Percentiles rank a stretch among this genome's conserved stretches.
These are phyloP conservation scores for Gisinianus flammeolus DNA, from an alignment of 2,888 invertebrate species.

Conservation along the genomic window DNA sequence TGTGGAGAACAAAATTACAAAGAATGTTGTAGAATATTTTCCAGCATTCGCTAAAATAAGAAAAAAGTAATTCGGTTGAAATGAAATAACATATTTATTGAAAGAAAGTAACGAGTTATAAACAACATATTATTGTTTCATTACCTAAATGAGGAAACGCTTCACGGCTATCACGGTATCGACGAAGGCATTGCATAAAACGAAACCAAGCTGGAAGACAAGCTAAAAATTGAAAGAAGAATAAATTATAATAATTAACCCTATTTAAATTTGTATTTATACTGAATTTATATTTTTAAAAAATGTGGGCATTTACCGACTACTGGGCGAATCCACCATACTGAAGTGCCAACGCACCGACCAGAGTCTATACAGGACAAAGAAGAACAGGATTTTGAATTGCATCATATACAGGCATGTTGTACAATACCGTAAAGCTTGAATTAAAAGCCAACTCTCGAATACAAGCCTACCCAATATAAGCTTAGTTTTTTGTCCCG, in stretches of 20 bases:
- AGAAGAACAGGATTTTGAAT: no score
- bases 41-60: slow-evolving; percentile 97
- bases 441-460: neutral
- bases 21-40: slow-evolving; percentile 96
- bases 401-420: neutral
- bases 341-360: slow-evolving; percentile 71
- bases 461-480: neutral
- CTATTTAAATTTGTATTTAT: no score
- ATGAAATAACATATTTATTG: no score
- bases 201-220: slow-evolving; percentile 97
- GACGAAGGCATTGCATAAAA: slow-evolving; percentile 87
- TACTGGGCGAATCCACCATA: slow-evolving; percentile 78
- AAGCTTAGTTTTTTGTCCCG: no score
- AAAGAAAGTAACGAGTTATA: no score
- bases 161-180: slow-evolving; percentile 92
- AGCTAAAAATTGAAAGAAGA: no score
- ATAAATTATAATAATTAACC: no score
- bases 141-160: slow-evolving; percentile 94
- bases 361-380: slow-evolving; percentile 66
- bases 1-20: slow-evolving; percentile 86
- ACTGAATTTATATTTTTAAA: no score
- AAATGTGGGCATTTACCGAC: no score
- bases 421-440: neutral
- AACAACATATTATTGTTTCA: no score
- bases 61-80: no score